Conservation (phyloP, 2,888 invertebrate genomes). For the Chymomyza procnemis region DNA sequence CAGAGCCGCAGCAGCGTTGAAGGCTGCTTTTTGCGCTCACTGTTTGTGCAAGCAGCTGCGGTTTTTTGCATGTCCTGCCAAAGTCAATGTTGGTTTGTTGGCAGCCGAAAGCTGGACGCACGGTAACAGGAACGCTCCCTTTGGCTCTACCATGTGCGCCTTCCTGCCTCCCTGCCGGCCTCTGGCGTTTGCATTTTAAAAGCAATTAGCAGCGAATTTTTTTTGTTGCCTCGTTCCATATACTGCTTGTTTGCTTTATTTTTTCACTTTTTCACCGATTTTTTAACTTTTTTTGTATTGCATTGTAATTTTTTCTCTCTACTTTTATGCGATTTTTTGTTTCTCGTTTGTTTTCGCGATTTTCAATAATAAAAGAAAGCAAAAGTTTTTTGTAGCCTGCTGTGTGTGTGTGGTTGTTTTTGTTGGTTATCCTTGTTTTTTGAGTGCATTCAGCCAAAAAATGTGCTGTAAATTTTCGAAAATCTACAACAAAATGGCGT, state of each 20-base stretch:
- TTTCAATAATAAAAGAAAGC: conserved; percentile 60
- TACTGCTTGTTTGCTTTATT: conserved; percentile 32
- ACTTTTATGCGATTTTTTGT: conserved; percentile 20
- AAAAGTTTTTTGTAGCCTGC: conserved; percentile 20
- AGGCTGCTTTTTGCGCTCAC: conserved; percentile 29
- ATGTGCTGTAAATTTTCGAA: neutral
- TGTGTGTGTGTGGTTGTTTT: neutral
- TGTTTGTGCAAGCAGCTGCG: conserved; percentile 55
- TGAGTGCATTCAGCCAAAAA: neutral
- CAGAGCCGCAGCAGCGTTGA: neutral
- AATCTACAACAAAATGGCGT: conserved; percentile 59
- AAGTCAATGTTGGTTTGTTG: conserved; percentile 61
- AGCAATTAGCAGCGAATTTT: conserved; percentile 71
- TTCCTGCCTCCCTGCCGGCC: neutral
- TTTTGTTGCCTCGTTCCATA: conserved; percentile 33
- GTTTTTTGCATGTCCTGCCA: conserved; percentile 54
- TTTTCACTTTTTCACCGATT: conserved; percentile 46
- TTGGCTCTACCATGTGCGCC: too few species aligned
- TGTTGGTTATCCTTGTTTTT: too few species aligned
- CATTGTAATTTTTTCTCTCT: conserved; percentile 37
- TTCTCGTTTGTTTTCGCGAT: conserved; percentile 44
- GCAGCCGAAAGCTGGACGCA: conserved; percentile 13
- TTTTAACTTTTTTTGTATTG: conserved; percentile 38
- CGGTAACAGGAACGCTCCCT: neutral
- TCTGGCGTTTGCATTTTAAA: conserved; percentile 68